Percentiles rank a stretch among this genome's conserved stretches.
phyloP scores from a whole-genome alignment of 2,797 vertebrate species.

The Sphaeramia orbicularis region DNA sequence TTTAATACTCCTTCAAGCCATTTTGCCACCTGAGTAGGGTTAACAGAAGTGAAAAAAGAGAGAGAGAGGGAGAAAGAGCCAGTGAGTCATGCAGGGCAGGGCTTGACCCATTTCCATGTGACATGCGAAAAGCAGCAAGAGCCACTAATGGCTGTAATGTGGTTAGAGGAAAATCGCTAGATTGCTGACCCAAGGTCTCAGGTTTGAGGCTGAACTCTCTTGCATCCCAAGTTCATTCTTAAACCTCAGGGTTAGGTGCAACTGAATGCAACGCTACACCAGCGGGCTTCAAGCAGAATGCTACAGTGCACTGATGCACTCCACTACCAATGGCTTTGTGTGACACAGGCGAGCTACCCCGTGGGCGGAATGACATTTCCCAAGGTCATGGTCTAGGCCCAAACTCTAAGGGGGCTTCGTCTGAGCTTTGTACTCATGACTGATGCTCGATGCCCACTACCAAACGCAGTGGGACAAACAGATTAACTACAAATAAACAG shows the following conservation, averaged over 20 bases:
- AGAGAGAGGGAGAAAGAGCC: slow-evolving; percentile 49
- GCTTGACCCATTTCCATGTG: slow-evolving; percentile 84
- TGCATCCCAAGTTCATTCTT: slow-evolving; percentile 62
- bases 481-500: slow-evolving; percentile 17
- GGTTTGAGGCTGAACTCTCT: slow-evolving; percentile 71
- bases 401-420: slow-evolving; percentile 64
- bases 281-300: slow-evolving; percentile 40
- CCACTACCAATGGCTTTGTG: slow-evolving; percentile 50
- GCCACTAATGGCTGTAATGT: slow-evolving; percentile 85
- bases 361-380: slow-evolving; percentile 82
- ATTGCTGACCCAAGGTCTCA: slow-evolving; percentile 84
- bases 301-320: slow-evolving; percentile 57
- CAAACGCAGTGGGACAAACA: slow-evolving; percentile 33
- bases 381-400: slow-evolving; percentile 80
- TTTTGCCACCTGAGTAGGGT: slow-evolving; percentile 72
- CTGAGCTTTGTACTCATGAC: slow-evolving; percentile 44
- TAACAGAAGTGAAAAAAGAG: slow-evolving; percentile 62
- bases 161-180: slow-evolving; percentile 84
- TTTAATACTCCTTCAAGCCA: slow-evolving; percentile 54
- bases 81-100: slow-evolving; percentile 74
- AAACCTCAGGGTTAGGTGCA: slow-evolving; percentile 64
- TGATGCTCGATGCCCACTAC: slow-evolving; percentile 32
- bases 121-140: slow-evolving; percentile 80
- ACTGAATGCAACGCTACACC: slow-evolving; percentile 50
- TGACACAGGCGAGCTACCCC: slow-evolving; percentile 62